These are phyloP conservation scores for Notocelia uddmanniana DNA, from an alignment of 2,888 invertebrate species.

Conservation along the genomic window DNA sequence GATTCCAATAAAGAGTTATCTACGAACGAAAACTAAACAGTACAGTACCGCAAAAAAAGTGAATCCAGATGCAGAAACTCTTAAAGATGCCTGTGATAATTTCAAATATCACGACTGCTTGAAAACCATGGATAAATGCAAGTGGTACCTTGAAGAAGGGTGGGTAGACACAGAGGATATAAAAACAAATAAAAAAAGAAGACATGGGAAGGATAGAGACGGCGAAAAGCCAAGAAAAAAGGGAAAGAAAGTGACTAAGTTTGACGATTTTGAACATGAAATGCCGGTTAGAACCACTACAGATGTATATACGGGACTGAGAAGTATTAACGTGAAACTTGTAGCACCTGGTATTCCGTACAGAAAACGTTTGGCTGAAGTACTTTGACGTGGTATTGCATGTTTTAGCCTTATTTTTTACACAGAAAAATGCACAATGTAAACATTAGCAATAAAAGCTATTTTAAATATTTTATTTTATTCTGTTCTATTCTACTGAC, in stretches of 20 bases:
- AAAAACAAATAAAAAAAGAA: background rate
- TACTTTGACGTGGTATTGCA: background rate
- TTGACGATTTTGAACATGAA: background rate
- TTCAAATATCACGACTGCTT: slow-evolving; percentile 3
- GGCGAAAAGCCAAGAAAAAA: background rate
- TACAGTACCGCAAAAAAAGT: background rate
- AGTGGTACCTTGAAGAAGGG: slow-evolving; percentile 10
- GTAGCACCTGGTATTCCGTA: slow-evolving; percentile 6
- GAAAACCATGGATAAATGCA: slow-evolving; percentile 20
- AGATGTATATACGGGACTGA: background rate
- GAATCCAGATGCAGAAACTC: background rate
- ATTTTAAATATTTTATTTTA: too few species aligned
- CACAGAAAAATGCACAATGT: too few species aligned
- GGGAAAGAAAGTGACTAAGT: background rate
- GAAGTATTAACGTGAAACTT: background rate
- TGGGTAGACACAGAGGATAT: background rate
- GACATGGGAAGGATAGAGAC: background rate
- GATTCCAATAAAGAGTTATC: slow-evolving; percentile 15
- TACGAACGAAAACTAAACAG: slow-evolving; percentile 13
- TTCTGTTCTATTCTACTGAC: too few species aligned
- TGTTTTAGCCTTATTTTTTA: background rate
- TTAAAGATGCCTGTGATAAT: background rate
- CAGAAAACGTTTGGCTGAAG: slow-evolving; percentile 3
- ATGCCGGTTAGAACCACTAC: background rate
- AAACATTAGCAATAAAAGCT: too few species aligned